phyloP scores from a whole-genome alignment of 2,113 vertebrate species.

The Oceanodroma tethys region DNA sequence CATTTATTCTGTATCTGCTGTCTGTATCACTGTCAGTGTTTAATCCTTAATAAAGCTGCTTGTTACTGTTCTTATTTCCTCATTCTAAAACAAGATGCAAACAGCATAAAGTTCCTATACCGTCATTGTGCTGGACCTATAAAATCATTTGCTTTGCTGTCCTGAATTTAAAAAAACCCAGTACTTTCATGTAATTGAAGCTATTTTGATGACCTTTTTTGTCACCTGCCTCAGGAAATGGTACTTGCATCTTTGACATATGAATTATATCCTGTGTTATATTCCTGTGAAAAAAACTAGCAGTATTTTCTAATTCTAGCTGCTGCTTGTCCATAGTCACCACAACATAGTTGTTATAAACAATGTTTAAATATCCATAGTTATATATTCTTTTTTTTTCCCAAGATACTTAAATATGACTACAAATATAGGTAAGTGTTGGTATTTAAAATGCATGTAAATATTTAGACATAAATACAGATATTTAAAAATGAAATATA shows the following conservation, averaged over 20 bases:
- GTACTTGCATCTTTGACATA: neutral
- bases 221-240: neutral
- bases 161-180: neutral
- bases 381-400: neutral
- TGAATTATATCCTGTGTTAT: neutral
- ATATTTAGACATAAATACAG: neutral
- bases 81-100: neutral
- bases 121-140: neutral
- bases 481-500: neutral
- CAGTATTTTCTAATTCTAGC: slow-evolving; percentile 9
- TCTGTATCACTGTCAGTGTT: neutral
- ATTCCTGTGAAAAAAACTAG: neutral
- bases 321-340: neutral
- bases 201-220: neutral
- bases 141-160: neutral
- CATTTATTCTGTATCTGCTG: neutral
- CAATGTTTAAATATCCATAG: neutral
- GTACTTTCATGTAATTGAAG: neutral
- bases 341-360: neutral
- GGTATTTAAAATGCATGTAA: neutral
- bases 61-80: neutral
- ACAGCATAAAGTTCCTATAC: neutral
- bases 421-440: neutral
- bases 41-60: neutral
- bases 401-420: neutral